Base-by-base conservation (phyloP, 2,113 vertebrate genomes). In the Sinocyclocheilus maitianheensis region DNA sequence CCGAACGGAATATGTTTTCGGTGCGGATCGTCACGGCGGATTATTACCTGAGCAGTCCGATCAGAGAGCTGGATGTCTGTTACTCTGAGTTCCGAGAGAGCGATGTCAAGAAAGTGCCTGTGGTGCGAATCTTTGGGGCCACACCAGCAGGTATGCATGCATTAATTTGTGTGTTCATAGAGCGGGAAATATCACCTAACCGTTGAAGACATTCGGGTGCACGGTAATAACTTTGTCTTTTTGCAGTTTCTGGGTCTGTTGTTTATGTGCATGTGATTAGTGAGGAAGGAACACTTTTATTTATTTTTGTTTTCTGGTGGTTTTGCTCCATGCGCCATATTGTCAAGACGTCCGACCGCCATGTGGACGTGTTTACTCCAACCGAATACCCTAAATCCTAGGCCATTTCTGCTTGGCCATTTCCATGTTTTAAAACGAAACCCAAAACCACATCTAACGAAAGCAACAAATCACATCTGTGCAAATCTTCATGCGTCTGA, bases 91-190 rank as follows among this genome's bases (percentile, higher is more conserved):
- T 97, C 95, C 93, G 96, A 90, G 94, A 95, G 88, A 93, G 92
- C 87, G 93, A 94, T 63, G 96, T 97, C 89, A 94, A 90, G 93
- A 96, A 92, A 89, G 97, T 98, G 79, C 97, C 97, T 13, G 97
- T 98, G 89, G 97, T 98, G 18, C 94, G 97, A 91, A 94, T 99
- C 87, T 99, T 99, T 88, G 97, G 97, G 86, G 95, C 97, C 82
- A 99, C 97, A 82, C 97, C 96, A 85, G 96, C 96, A 96, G 97
- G 97, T 99, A 84, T 18, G 18, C 62, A 0, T 74, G 12, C 24
- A 20, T 84, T 1, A 11, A 46, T 48, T 10, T 60, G 8, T 71
- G 10, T 71, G 10, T 22, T 74, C 16, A 10, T 37, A 34, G 1
- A 37, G 16, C 7, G 26, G 16, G 7, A 51, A 75, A 75, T 30